These are phyloP conservation scores for Ruditapes philippinarum DNA, from an alignment of 1,140 invertebrate genomes.

Conservation along the genomic window DNA sequence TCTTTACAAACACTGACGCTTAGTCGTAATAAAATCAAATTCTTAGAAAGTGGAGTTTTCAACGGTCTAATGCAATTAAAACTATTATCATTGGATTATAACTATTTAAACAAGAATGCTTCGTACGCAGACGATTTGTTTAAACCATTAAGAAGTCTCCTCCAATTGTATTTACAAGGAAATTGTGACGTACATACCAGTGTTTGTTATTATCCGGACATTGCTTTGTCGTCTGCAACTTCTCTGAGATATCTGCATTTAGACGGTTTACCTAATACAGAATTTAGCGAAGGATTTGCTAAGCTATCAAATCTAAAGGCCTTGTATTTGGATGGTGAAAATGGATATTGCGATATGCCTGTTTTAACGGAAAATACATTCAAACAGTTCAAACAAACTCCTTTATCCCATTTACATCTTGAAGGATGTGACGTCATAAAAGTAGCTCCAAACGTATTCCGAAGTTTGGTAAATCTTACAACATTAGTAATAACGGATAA, in stretches of 20 bases:
- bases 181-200: neutral
- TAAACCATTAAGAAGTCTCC: neutral
- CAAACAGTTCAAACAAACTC: neutral
- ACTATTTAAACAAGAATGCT: neutral
- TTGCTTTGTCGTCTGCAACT: neutral
- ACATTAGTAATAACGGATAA: neutral
- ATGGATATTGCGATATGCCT: neutral
- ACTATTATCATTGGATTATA: neutral
- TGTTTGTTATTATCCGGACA: neutral
- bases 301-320: neutral
- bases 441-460: neutral
- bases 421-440: neutral
- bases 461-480: neutral
- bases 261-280: neutral
- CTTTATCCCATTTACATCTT: neutral
- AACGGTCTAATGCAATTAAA: neutral
- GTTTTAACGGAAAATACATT: neutral
- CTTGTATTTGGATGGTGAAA: neutral
- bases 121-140: neutral
- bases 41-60: neutral
- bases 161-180: neutral
- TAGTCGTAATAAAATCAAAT: neutral
- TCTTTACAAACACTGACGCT: neutral
- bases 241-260: neutral
- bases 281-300: constrained; percentile 5